Evolutionary conservation across 2,888 invertebrate genomes (phyloP), one percentile per base, ranked within the genome.

Genomic region (Callinectes sapidus): DNA sequence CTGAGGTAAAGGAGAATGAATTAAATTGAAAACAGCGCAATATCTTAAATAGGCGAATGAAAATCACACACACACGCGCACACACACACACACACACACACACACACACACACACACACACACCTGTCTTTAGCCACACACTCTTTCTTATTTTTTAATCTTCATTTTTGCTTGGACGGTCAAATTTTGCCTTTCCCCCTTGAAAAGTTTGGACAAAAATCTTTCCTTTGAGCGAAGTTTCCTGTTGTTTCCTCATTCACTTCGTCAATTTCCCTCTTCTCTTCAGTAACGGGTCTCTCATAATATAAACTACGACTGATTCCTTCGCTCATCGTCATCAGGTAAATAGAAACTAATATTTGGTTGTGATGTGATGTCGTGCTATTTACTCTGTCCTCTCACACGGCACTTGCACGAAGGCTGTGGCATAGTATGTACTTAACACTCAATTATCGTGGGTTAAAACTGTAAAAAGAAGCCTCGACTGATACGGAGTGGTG

Each of bases 31-130:
- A 42, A 85, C 39, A 81, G 35, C 14, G 23, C 1, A 2, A 81
- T 32, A 23, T 61, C 61, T 28, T 28, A 23, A 71, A 71, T 28
- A 71, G 5, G 18, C 71, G 28, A 10, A 71, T 28, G 28, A 1
- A 28, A 23, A 71, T 28, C 71, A 71, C 71, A 71, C n/a, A 71
- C 71, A 71, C 28, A 28, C n/a, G 28, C 71, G 28, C 71, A 71
- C n/a, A 71, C n/a, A 71, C 23, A 71, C n/a, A 71, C 61, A 61
- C 61, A 61, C 61, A 61, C 61, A 61, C 61, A 61, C 61, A 61
- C 61, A 61, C 61, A 61, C 61, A 61, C 61, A 61, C 61, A 61
- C 61, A 61, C 61, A 61, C 61, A 61, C 61, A 61, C 61, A 61
- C 61, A 61, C 61, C 23, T 2, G 2, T 66, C 66, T 23, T 23